Base-by-base conservation (phyloP, 2,888 invertebrate species). In the Lasioglossum calceatum region DNA sequence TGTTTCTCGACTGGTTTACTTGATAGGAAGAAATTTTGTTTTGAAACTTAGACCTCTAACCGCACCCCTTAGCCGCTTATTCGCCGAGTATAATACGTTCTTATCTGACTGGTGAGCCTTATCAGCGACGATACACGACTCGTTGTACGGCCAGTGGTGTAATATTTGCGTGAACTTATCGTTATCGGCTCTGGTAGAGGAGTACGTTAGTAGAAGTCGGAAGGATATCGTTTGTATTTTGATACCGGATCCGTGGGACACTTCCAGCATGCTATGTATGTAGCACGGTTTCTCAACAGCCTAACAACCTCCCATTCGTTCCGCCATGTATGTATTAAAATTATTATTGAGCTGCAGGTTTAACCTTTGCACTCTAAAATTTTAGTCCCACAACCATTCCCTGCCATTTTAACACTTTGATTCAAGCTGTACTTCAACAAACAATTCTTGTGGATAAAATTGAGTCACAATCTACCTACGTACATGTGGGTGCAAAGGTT, bases 141-240 rank as follows among this genome's bases (percentile, higher is more conserved):
- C 47, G 47, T 10, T 79, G 72, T 64, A 61, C 72, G 23, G 54
- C 16, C 14, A 23, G 36, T 23, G 7, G 72, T 23, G 47, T 73
- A 47, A 36, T 80, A 72, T 79, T 82, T 79, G 61, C 80, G 47
- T 50, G 32, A 36, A 71, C 47, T 79, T 82, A 82, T 82, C 81
- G 79, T 79, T 82, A 82, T 82, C 79, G 27, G 7, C 4, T 23
- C 27, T 8, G 42, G 27, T 47, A 36, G 19, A 27, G 50, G 54
- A 61, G 47, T 44, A 77, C 16, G 39, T 42, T 47, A 44, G 77
- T 50, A 77, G 47, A 81, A 81, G 50, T 76, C 47, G 77, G n/a
- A 77, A 77, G 67, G 27, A 39, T 75, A n/a, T 10, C 54, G 44
- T 44, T 78, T 16, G 54, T n/a, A 39, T 27, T 77, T 42, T 27